Evolutionary conservation across 2,888 invertebrate genomes (phyloP), one percentile per base, ranked within the genome.

Genomic region (Erpobdella octoculata): DNA sequence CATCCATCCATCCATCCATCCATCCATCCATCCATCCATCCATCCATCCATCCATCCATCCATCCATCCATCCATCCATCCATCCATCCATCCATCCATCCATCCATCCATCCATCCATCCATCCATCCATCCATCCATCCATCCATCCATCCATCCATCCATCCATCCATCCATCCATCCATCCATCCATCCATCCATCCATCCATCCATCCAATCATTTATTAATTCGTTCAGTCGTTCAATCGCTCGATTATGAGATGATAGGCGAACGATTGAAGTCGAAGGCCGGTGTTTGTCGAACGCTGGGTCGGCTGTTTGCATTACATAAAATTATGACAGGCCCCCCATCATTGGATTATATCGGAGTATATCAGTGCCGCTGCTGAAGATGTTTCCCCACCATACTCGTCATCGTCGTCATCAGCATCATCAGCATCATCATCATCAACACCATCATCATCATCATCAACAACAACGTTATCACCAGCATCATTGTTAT

Each of bases 241-340:
- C n/a, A n/a, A n/a, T n/a, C n/a, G n/a, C n/a, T n/a, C n/a, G n/a
- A n/a, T n/a, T 53, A 53, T 53, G 53, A 53, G 28, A 28, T 53
- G 53, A 53, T 53, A 53, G 53, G 53, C 21, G 28, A 28, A 28
- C 53, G 53, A 53, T 53, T 53, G 53, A 53, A 53, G 53, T 53
- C 53, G 21, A 5, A 21, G 28, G 21, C 28, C 21, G 28, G 21
- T 53, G 53, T 53, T 53, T 53, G 53, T 53, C 53, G 28, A 53
- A 28, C 53, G 21, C 53, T 25, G 21, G 53, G 28, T 6, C 53
- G 53, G 21, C 28, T 53, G 53, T 53, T 53, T 53, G 53, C 53
- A 53, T 53, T 53, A 53, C 53, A 53, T 53, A 53, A 53, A 53
- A 53, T 53, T 53, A 53, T 53, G 53, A 53, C 53, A 28, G 21